Conservation (phyloP, 1,140 invertebrate species). For the Branchinecta lindahli region DNA sequence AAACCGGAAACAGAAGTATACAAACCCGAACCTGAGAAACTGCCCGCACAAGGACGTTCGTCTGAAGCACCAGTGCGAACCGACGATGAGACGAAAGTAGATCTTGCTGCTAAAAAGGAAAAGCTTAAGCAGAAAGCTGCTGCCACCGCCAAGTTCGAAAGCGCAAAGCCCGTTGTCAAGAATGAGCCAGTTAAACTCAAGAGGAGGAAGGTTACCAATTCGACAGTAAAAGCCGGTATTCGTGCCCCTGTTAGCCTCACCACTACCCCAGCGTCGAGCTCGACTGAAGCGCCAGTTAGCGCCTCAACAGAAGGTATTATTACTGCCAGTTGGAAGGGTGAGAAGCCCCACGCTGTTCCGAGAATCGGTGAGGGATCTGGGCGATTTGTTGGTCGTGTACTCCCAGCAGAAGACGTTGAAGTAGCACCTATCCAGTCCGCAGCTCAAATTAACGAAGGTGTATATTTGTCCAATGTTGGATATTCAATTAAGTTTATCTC, state of each 20-base stretch:
- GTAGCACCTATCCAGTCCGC: background rate
- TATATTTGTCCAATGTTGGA: background rate
- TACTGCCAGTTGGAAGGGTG: background rate
- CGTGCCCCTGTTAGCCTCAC: too few relatives aligned
- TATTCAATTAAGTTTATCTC: background rate
- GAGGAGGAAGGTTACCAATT: too few relatives aligned
- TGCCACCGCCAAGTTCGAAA: too few relatives aligned
- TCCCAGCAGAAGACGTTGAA: conserved; percentile 7
- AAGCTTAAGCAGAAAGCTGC: too few relatives aligned
- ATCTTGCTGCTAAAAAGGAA: too few relatives aligned
- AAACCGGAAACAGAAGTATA: background rate
- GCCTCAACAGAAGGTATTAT: background rate
- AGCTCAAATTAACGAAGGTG: background rate
- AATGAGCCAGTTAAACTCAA: too few relatives aligned
- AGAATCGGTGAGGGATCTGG: conserved; percentile 18
- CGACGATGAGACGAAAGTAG: too few relatives aligned
- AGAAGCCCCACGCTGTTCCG: conserved; percentile 4
- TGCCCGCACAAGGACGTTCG: background rate
- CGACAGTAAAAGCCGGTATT: too few relatives aligned
- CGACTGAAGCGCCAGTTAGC: background rate
- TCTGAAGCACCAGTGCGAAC: too few relatives aligned
- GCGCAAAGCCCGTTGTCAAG: too few relatives aligned
- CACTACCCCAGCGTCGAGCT: background rate
- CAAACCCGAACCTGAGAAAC: background rate
- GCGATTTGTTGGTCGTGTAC: conserved; percentile 18